Percentiles rank a stretch among this genome's conserved stretches.
phyloP scores from a whole-genome alignment of 64 coral and sea anemone genomes.

The Stylophora pistillata region DNA sequence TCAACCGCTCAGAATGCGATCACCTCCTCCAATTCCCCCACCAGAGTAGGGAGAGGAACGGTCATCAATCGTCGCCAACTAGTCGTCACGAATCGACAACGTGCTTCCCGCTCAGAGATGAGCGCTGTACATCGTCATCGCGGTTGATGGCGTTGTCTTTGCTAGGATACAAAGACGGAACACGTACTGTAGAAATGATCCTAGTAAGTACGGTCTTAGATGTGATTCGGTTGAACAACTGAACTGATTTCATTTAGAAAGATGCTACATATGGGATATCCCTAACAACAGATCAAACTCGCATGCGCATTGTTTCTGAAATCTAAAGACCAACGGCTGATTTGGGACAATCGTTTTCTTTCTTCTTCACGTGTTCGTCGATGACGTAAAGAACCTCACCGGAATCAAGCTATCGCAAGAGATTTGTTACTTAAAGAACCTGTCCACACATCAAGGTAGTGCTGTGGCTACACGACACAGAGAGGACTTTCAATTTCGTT shows the following conservation, averaged over 20 bases:
- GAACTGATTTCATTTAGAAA: neutral
- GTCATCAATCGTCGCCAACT: slow-evolving; percentile 13
- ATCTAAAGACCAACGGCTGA: no score
- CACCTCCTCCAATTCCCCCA: slow-evolving; percentile 9
- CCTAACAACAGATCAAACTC: no score
- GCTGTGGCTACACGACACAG: slow-evolving; percentile 77
- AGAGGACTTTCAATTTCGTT: slow-evolving; percentile 66
- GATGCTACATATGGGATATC: neutral
- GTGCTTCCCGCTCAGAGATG: slow-evolving; percentile 28
- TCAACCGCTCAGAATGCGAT: slow-evolving; percentile 41
- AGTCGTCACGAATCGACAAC: neutral
- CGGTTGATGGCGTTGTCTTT: slow-evolving; percentile 35
- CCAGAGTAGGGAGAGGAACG: slow-evolving; percentile 6
- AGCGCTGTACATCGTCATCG: slow-evolving; percentile 38
- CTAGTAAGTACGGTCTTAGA: slow-evolving; percentile 1
- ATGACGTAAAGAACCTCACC: no score
- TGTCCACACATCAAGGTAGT: slow-evolving; percentile 71
- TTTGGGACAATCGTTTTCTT: no score
- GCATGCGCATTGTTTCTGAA: neutral
- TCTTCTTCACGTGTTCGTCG: no score
- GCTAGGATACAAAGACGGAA: slow-evolving; percentile 33
- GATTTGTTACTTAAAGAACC: neutral
- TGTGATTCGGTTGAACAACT: accelerated
- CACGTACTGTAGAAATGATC: slow-evolving; percentile 42
- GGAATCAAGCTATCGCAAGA: no score